Conservation (phyloP, 1,140 invertebrate species). For the Eriocheir sinensis region DNA sequence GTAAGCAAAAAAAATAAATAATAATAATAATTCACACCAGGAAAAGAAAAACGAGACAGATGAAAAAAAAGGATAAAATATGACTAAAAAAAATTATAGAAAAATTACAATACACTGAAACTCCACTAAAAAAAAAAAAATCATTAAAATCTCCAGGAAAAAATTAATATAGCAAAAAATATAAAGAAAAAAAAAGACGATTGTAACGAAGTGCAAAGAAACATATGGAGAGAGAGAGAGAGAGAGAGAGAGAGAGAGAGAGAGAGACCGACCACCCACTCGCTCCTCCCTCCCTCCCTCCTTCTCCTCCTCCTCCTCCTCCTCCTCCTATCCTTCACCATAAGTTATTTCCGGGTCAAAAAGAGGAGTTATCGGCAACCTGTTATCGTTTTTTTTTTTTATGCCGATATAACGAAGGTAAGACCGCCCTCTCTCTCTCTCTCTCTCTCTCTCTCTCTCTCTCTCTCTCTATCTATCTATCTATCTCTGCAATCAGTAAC, state of each 20-base stretch:
- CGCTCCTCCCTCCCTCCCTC: neutral
- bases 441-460: neutral
- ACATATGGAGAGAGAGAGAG: neutral
- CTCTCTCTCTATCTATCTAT: neutral
- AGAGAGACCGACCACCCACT: neutral
- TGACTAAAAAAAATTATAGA: no score
- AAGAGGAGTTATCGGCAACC: slow-evolving; percentile 14
- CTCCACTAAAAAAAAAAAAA: no score
- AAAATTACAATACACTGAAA: no score
- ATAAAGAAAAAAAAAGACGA: neutral
- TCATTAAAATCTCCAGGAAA: no score
- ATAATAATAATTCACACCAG: no score
- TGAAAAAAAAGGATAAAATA: no score
- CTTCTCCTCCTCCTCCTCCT: neutral
- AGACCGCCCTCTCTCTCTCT: neutral
- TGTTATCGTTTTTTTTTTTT: slow-evolving; percentile 45
- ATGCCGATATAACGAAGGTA: neutral
- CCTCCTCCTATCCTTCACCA: slow-evolving; percentile 47
- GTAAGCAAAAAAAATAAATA: no score
- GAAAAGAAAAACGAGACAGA: no score
- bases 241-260: neutral
- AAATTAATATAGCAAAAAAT: no score
- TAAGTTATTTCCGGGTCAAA: slow-evolving; percentile 51
- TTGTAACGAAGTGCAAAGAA: neutral
- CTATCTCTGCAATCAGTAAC: no score